Evolutionary conservation across 2,797 vertebrate genomes (phyloP).

Genomic region (Acanthopagrus latus): DNA sequence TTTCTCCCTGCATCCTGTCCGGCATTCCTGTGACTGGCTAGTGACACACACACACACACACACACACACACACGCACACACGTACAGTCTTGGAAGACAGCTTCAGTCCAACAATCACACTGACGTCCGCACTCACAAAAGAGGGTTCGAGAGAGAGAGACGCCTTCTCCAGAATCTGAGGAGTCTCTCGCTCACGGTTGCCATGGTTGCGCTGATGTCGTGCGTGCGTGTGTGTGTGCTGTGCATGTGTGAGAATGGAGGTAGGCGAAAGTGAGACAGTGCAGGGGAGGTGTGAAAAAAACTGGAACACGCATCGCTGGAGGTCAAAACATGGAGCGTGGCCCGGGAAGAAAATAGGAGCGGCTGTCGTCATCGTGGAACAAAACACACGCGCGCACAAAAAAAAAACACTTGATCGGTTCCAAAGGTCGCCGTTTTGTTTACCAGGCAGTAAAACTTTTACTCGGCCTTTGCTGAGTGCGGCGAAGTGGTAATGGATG

Average conservation of each 20-base stretch:
- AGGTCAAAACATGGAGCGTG: conserved; percentile 48
- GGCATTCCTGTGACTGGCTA: conserved; percentile 74
- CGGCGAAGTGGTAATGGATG: conserved; percentile 19
- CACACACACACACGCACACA: conserved; percentile 15
- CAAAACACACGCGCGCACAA: conserved; percentile 52
- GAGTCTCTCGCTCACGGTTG: conserved; percentile 51
- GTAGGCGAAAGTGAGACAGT: conserved; percentile 72
- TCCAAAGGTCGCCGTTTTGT: conserved; percentile 72
- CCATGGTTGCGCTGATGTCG: conserved; percentile 69
- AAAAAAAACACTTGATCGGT: conserved; percentile 16
- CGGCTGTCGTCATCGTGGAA: conserved; percentile 45
- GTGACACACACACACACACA: conserved; percentile 34
- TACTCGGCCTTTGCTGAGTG: conserved; percentile 37
- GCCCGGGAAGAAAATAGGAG: conserved; percentile 34
- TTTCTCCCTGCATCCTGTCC: conserved; percentile 78
- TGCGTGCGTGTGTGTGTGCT: conserved; percentile 11
- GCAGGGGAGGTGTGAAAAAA: conserved; percentile 64
- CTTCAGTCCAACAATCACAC: conserved; percentile 43
- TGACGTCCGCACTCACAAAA: conserved; percentile 64
- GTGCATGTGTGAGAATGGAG: conserved; percentile 54
- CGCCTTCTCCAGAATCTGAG: conserved; percentile 57
- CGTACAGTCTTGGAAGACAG: conserved; percentile 24
- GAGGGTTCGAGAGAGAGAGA: conserved; percentile 56
- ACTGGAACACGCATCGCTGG: conserved; percentile 47
- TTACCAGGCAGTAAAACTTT: conserved; percentile 60